Percentiles rank a stretch among this genome's conserved stretches.
Conservation (phyloP, 2,888 invertebrate genomes). For the Sclerodermus sp. region DNA sequence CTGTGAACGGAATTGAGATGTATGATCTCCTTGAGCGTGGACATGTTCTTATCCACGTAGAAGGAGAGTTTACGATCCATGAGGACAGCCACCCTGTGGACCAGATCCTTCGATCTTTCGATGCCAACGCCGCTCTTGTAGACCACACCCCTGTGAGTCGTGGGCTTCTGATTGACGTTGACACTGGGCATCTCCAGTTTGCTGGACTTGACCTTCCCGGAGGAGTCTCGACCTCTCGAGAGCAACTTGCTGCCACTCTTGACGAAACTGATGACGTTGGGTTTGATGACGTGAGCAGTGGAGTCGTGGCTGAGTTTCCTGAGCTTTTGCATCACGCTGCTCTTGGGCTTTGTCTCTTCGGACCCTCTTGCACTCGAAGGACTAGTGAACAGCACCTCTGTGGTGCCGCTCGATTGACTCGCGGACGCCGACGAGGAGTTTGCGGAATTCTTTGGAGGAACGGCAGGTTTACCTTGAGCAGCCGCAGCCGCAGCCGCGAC, state of each 20-base stretch:
- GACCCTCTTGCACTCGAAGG: conserved; percentile 17
- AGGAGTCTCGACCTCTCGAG: conserved; percentile 35
- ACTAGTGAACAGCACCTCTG: conserved; percentile 10
- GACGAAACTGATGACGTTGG: conserved; percentile 46
- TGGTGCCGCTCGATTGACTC: not conserved
- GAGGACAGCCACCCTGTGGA: conserved; percentile 63
- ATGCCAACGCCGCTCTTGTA: conserved; percentile 58
- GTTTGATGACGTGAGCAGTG: conserved; percentile 36
- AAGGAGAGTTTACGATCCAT: conserved; percentile 74
- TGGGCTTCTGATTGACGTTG: conserved; percentile 54
- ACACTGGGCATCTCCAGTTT: conserved; percentile 62
- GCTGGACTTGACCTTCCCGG: conserved; percentile 20
- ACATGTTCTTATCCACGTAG: conserved; percentile 72
- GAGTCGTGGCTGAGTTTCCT: conserved; percentile 43
- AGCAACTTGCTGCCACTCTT: conserved; percentile 41
- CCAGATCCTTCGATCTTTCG: conserved; percentile 71
- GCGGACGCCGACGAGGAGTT: conserved; percentile 1
- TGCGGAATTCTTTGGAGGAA: conserved; percentile 6
- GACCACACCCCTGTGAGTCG: conserved; percentile 66
- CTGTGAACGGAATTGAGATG: conserved; percentile 69
- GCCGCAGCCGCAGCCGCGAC: conserved; percentile 17
- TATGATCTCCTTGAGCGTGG: conserved; percentile 71
- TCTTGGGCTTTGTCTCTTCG: conserved; percentile 31
- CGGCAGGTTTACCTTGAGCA: conserved; percentile 21
- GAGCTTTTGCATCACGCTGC: conserved; percentile 43